Evolutionary conservation across 2,797 vertebrate genomes (phyloP).

Genomic region (Prunella strophiata): DNA sequence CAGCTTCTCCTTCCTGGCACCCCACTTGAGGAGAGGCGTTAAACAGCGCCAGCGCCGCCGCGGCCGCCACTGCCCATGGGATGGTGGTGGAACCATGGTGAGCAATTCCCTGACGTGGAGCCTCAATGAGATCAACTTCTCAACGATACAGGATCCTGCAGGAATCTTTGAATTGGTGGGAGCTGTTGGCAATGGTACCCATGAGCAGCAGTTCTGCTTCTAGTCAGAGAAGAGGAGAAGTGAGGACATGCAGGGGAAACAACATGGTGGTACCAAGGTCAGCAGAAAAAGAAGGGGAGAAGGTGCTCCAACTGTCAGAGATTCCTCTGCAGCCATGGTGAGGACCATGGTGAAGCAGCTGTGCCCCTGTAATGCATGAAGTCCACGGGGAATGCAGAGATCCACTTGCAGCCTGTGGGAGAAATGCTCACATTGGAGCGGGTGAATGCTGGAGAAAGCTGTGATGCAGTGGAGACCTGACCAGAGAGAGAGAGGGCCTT

Average conservation of each 20-base stretch:
- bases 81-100: too few species aligned
- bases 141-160: fast-evolving
- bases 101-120: fast-evolving
- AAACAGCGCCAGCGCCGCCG: fast-evolving
- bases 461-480: neutral
- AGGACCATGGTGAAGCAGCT: neutral
- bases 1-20: neutral
- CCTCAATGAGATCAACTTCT: neutral
- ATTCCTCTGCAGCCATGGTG: neutral
- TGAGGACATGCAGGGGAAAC: neutral
- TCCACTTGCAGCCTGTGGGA: neutral
- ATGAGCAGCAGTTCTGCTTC: neutral
- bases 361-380: neutral
- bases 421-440: neutral
- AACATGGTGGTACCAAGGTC: neutral
- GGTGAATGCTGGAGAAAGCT: neutral
- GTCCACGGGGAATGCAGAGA: neutral
- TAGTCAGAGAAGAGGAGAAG: neutral
- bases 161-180: neutral
- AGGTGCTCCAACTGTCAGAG: neutral
- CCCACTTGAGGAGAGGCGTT: fast-evolving
- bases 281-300: fast-evolving
- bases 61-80: too few species aligned
- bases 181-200: neutral
- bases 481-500: neutral